Evolutionary conservation across 37 sponge, comb jelly and placozoan species (phyloP), one percentile per base, ranked within the genome.

Genomic region (Haliclona indistincta): DNA sequence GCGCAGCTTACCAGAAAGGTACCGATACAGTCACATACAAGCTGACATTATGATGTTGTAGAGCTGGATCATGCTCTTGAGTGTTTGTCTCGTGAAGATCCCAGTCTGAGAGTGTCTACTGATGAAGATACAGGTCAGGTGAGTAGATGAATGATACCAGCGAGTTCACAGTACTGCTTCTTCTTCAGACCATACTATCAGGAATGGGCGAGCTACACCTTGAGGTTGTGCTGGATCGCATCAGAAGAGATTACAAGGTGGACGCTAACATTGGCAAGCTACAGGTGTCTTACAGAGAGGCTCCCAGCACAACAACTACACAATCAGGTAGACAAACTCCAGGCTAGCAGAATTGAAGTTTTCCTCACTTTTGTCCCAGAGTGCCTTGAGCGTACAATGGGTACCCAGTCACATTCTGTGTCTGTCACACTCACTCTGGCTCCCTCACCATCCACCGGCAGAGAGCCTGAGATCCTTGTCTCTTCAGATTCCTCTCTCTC

Each of bases 141-240:
- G 64, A n/a, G 86, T 47, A 47, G 49, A 13, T 47, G 49, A 8
- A 47, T 47, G 49, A 47, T 47, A 17, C 13, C 13, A 17, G 49
- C 13, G 49, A 13, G 49, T 47, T 17, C 13, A 47, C 22, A 22
- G 60, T 45, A 0, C 33, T 56, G 42, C 56, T 61, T 37, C 20
- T 45, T 62, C 20, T 13, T 15, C 28, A 94, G 89, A 91, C 88
- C 0, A 73, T 96, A 13, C 74, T 96, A n/a, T 89, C 91, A 8
- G 97, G 97, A 0, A 96, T 96, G 97, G 97, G 97, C 43, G 97
- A 96, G 77, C 94, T 96, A 25, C 97, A 96, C 71, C 70, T 96
- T 58, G 94, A 96, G 56, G 49, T 96, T n/a, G 38, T 93, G 28
- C 67, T 58, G 26, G 91, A 90, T 44, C 78, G 94, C 43, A 73